Evolutionary conservation across 2,113 vertebrate genomes (phyloP).

Genomic region (Sphyrna mokarran): DNA sequence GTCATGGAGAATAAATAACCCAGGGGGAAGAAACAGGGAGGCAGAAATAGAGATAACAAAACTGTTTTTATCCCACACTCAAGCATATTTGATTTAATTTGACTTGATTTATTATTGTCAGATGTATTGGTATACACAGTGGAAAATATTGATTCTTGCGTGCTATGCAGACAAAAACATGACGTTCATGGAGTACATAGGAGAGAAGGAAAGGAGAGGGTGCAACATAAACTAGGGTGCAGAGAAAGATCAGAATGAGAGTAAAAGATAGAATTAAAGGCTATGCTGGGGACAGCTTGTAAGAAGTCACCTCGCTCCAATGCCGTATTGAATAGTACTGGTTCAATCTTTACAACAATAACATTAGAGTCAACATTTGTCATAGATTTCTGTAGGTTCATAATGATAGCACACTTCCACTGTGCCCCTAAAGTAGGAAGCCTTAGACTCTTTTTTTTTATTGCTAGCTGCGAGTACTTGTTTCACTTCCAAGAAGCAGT

Average conservation of each 20-base stretch:
- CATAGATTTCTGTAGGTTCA: neutral
- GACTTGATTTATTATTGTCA: too few relatives aligned
- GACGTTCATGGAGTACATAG: too few relatives aligned
- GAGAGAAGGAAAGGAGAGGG: too few relatives aligned
- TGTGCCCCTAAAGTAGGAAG: neutral
- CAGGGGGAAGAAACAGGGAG: neutral
- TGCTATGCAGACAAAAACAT: too few relatives aligned
- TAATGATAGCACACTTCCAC: neutral
- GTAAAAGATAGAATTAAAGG: too few relatives aligned
- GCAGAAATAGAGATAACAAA: neutral
- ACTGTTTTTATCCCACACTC: neutral
- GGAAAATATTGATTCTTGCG: too few relatives aligned
- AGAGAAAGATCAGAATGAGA: too few relatives aligned
- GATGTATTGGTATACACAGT: too few relatives aligned
- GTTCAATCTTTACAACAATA: neutral
- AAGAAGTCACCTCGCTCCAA: too few relatives aligned
- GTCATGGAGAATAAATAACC: neutral
- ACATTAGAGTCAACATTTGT: neutral
- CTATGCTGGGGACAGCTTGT: too few relatives aligned
- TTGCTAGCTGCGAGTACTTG: neutral
- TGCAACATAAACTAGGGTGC: too few relatives aligned
- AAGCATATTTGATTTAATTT: neutral
- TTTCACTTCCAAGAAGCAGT: neutral
- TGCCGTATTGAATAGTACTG: neutral
- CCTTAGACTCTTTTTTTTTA: neutral